phyloP scores from a whole-genome alignment of 2,113 vertebrate species.

The Megaleporinus macrocephalus region DNA sequence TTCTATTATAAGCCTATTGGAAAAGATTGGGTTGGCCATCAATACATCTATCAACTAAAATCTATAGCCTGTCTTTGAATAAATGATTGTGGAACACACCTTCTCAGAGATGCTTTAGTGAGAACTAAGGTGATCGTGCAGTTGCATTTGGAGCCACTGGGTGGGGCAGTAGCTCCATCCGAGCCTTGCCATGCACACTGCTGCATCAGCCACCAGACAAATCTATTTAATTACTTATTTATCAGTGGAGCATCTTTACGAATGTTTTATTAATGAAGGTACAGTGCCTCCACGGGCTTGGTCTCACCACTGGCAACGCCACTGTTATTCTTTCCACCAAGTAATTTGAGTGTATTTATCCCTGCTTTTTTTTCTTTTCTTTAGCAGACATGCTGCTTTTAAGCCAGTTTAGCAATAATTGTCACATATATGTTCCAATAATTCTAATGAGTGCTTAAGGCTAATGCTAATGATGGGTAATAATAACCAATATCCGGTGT shows the following conservation, averaged over 20 bases:
- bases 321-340: slow-evolving; percentile 27
- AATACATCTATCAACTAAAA: slow-evolving; percentile 6
- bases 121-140: too few relatives aligned
- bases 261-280: slow-evolving; percentile 52
- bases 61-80: neutral
- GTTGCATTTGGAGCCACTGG: slow-evolving; percentile 52
- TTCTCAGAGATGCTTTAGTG: neutral
- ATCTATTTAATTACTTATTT: slow-evolving; percentile 67
- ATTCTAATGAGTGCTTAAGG: neutral
- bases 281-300: slow-evolving; percentile 34
- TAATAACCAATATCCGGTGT: neutral
- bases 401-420: slow-evolving; percentile 2
- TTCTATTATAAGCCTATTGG: neutral
- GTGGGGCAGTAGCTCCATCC: slow-evolving; percentile 67
- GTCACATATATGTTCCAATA: neutral
- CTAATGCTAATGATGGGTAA: neutral
- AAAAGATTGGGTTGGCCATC: neutral
- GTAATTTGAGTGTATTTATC: slow-evolving; percentile 22
- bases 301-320: slow-evolving; percentile 32
- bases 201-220: slow-evolving; percentile 52
- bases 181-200: neutral
- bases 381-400: neutral
- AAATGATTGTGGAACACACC: neutral
- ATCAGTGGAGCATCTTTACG: slow-evolving; percentile 47
- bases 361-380: slow-evolving; percentile 23